These are phyloP conservation scores for Acleris literana DNA, from an alignment of 2,888 invertebrate genomes.

Conservation along the genomic window DNA sequence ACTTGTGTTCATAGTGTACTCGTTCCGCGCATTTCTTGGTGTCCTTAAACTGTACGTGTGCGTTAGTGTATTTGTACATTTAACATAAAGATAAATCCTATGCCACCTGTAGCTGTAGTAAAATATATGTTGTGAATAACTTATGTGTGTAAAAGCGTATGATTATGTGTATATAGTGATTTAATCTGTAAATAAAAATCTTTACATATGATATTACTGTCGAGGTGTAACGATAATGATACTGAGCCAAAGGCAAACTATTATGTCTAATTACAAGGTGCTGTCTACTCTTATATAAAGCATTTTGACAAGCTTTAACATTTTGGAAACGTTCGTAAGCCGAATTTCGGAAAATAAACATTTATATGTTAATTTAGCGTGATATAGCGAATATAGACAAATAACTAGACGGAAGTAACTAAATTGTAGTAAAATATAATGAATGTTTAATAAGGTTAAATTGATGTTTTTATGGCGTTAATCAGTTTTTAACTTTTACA, in stretches of 20 bases:
- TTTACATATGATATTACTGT: constrained; percentile 51
- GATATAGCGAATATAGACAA: constrained; percentile 23
- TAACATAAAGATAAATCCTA: constrained; percentile 43
- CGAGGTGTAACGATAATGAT: constrained; percentile 51
- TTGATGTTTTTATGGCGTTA: constrained; percentile 11
- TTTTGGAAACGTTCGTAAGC: constrained; percentile 55
- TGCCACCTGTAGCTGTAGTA: constrained; percentile 60
- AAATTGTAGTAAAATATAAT: constrained; percentile 5
- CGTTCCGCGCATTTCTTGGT: constrained; percentile 51
- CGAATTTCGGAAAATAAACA: constrained; percentile 53
- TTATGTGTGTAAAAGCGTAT: constrained; percentile 53
- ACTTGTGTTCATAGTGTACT: constrained; percentile 53
- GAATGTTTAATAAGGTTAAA: constrained; percentile 4
- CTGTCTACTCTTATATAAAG: constrained; percentile 66
- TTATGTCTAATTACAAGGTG: constrained; percentile 72
- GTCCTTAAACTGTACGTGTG: constrained; percentile 42
- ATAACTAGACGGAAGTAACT: constrained; percentile 21
- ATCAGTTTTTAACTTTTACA: constrained; percentile 11
- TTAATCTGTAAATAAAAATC: constrained; percentile 59
- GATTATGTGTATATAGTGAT: constrained; percentile 55
- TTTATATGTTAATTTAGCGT: constrained; percentile 17
- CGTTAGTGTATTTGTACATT: constrained; percentile 51
- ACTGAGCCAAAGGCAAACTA: constrained; percentile 77
- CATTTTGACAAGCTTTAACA: constrained; percentile 69
- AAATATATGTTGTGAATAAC: constrained; percentile 52